Base-by-base conservation (phyloP, 2,797 vertebrate species). In the Antrozous pallidus region DNA sequence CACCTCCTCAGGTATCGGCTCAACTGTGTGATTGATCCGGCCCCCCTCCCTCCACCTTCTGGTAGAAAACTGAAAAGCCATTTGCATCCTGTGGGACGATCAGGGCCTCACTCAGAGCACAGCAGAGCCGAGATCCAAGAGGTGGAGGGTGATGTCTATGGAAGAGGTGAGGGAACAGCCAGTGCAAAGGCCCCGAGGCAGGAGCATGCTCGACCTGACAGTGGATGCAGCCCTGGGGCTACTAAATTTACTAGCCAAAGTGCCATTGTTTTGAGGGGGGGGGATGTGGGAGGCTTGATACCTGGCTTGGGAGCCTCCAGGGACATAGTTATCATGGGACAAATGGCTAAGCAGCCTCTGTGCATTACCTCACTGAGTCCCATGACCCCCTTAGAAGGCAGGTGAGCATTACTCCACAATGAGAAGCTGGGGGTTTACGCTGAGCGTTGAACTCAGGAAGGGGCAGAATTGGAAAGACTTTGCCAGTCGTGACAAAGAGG, bases 1-100 rank as follows among this genome's bases (percentile, higher is more conserved):
- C 24, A 5, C 24, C 56, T 56, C 24, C 56, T 26, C 56, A 28
- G 8, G 22, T 56, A 22, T 56, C 24, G 9, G 54, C 54, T 26
- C 22, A 54, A 4, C 22, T 98, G 98, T 97, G 96, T 98, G 98
- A 98, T 98, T 98, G 98, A 98, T 98, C 98, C 98, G 96, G 98
- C 97, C 97, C 98, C 97, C 98, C 97, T 90, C 94, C 94, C 96
- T 98, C 98, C 98, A n/a, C 98, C 98, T 98, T 98, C 98, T 98
- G 98, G 98, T 98, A 98, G 98, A 98, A 98, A 98, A 98, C 98
- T 98, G 98, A 98, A 98, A 98, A 98, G 97, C 98, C 98, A 98
- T 98, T 98, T 98, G 98, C 58, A 8, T 20, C 40, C 13, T 17
- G 47, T 5, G 14, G 40, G 45, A 20, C 31, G 13, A n/a, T 78